Conservation (phyloP, 2,888 invertebrate genomes). For the Eumacrocentrus americanus region DNA sequence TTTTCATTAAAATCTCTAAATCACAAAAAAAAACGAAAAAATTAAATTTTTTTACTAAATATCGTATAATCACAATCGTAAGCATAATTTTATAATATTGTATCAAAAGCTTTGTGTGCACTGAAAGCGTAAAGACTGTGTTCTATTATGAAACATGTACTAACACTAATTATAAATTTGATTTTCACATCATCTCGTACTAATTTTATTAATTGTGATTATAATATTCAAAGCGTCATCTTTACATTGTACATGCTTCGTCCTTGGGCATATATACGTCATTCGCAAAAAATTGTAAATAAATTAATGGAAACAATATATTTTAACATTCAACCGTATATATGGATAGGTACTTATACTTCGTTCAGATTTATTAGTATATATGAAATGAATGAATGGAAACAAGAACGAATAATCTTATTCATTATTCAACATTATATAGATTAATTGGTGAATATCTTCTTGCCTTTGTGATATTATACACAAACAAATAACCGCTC, state of each 20-base stretch:
- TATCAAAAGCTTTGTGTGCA: conserved; percentile 23
- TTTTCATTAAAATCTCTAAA: background rate
- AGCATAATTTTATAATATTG: background rate
- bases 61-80: background rate
- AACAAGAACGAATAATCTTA: too few species aligned
- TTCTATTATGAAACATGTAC: conserved; percentile 28
- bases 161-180: conserved; percentile 15
- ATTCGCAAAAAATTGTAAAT: conserved; percentile 35
- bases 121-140: conserved; percentile 38
- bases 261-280: conserved; percentile 29
- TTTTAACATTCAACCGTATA: conserved; percentile 26
- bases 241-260: conserved; percentile 38
- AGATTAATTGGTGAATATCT: too few species aligned
- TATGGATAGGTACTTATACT: conserved; percentile 12
- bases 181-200: conserved; percentile 27
- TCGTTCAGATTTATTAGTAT: too few species aligned
- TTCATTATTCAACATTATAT: too few species aligned
- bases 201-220: conserved; percentile 26
- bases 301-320: conserved; percentile 24
- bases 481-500: too few species aligned
- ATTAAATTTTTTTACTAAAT: background rate
- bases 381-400: too few species aligned
- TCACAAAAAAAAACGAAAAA: too few species aligned
- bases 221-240: conserved; percentile 32
- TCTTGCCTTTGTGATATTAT: too few species aligned